A percentile compares a stretch with the other conserved stretches of the same genome.
These are phyloP conservation scores for Ochlodes sylvanus DNA, from an alignment of 2,888 invertebrate genomes.

Conservation along the genomic window DNA sequence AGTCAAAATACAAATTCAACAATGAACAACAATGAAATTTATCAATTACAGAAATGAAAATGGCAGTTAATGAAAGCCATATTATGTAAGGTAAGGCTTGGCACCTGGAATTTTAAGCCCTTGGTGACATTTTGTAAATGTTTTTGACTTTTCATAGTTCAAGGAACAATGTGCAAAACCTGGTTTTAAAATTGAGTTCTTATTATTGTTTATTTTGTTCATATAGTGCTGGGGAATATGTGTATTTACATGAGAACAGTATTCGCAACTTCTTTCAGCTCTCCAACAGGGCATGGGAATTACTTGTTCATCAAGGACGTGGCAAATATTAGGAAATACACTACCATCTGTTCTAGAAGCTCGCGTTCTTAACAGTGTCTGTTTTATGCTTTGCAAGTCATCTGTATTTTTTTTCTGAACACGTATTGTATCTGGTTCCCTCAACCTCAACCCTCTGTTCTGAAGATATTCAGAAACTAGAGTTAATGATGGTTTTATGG, in stretches of 20 bases:
- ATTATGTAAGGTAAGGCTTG: not conserved
- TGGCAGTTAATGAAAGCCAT: slow-evolving; percentile 16
- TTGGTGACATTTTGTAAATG: slow-evolving; percentile 7
- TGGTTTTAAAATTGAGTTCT: slow-evolving; percentile 5
- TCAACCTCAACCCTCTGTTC: slow-evolving; percentile 66
- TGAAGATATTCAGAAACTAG: slow-evolving; percentile 75
- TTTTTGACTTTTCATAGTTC: not conserved
- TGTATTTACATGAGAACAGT: slow-evolving; percentile 44
- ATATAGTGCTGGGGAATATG: not conserved
- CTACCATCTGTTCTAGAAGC: slow-evolving; percentile 67
- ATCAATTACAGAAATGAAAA: not conserved
- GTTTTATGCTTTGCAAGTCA: slow-evolving; percentile 67
- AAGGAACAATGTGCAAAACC: slow-evolving; percentile 4
- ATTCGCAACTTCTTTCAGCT: slow-evolving; percentile 57
- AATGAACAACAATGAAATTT: not conserved
- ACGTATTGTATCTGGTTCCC: slow-evolving; percentile 55
- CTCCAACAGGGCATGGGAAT: slow-evolving; percentile 73
- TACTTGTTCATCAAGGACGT: slow-evolving; percentile 70
- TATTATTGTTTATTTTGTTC: slow-evolving; percentile 4
- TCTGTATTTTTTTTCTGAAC: slow-evolving; percentile 56
- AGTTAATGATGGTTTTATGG: slow-evolving; percentile 63
- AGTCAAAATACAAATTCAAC: not conserved
- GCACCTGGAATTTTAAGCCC: slow-evolving; percentile 46
- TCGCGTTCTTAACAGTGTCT: slow-evolving; percentile 69
- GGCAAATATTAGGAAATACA: slow-evolving; percentile 60